Evolutionary conservation across 2,797 vertebrate species (phyloP).

Genomic region (Taeniopygia guttata): DNA sequence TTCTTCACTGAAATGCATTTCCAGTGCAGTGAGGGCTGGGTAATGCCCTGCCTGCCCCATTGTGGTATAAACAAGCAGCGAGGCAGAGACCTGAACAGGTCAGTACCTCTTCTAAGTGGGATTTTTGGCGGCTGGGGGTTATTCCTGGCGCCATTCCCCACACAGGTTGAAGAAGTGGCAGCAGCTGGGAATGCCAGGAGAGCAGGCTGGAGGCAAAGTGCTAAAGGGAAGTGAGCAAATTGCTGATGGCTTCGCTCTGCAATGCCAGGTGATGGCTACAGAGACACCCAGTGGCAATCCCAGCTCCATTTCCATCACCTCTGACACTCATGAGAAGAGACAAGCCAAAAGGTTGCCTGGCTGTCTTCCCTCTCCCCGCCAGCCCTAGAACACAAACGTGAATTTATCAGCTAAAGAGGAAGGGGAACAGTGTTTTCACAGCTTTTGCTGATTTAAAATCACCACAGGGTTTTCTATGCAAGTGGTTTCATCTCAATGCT

Average conservation of each 20-base stretch:
- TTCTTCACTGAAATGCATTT: background rate
- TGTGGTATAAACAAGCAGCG: background rate
- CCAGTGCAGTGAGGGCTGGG: background rate
- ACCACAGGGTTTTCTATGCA: background rate
- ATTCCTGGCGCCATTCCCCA: background rate
- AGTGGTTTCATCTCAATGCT: background rate
- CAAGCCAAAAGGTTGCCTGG: background rate
- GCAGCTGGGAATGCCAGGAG: background rate
- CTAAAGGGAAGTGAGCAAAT: background rate
- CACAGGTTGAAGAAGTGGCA: background rate
- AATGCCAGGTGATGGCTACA: background rate
- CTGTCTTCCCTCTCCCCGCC: background rate
- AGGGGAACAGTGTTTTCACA: background rate
- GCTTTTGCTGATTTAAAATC: background rate
- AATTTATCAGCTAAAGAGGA: background rate
- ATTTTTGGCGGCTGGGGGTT: background rate
- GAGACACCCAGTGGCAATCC: background rate
- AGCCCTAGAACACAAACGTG: background rate
- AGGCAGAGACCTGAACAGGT: background rate
- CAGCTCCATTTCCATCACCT: background rate
- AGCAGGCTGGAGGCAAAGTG: background rate
- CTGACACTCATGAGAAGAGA: background rate
- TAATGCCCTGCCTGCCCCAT: background rate
- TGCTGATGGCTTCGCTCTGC: background rate
- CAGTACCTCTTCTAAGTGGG: background rate